Evolutionary conservation across 2,888 invertebrate genomes (phyloP), one percentile per base, ranked within the genome.

Genomic region (Eilema caniola): DNA sequence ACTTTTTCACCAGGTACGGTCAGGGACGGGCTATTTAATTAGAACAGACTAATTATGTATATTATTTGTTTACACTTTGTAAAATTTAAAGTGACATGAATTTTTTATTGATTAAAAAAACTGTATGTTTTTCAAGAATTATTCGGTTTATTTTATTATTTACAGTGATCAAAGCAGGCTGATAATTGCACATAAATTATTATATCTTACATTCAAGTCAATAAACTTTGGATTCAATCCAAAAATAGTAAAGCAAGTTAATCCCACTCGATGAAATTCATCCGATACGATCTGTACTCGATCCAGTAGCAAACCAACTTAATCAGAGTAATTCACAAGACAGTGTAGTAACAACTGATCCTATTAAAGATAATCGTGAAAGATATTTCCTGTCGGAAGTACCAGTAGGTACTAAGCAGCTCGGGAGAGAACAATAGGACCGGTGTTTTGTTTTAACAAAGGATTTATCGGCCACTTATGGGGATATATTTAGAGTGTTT

Each of bases 311-410:
- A 74, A 67, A 73, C 72, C 61, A 77, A 82, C 77, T 81, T 79
- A 81, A 84, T 83, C 77, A 80, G 80, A 78, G 74, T 80, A 71
- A 78, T 76, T 77, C 79, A 76, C 78, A 77, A 78, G 76, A 77
- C 77, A 71, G 67, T 75, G 74, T 62, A 74, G 78, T 74, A 75
- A 74, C 81, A 70, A 74, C 80, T 76, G 85, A 85, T 86, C 82
- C 78, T 80, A 85, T 86, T 80, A 79, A 75, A 82, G 86, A 86
- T 86, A 85, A 85, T 85, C 86, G 81, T 76, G 81, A 73, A 62
- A 72, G 77, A 83, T 77, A 74, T 73, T 75, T 69, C 66, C 69
- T 70, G 24, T 53, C 66, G 68, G 74, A 73, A 78, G 77, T 72
- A 73, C 70, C 74, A n/a, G n/a, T n/a, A n/a, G n/a, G n/a, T 57